Evolutionary conservation across 2,888 invertebrate genomes (phyloP).

Genomic region (Hemicrepidius hirtus): DNA sequence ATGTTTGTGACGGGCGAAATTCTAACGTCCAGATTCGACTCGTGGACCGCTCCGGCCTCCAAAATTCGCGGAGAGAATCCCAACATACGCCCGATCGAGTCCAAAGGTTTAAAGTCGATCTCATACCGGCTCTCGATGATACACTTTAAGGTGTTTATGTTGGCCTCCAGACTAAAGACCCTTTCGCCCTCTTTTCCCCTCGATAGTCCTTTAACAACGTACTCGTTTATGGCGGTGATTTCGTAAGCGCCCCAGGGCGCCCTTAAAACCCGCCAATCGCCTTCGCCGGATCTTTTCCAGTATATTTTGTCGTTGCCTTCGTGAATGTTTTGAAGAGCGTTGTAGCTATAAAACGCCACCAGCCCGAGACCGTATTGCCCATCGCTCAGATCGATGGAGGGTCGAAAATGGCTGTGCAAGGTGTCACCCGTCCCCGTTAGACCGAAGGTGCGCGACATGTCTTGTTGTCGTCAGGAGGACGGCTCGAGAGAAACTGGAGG

Average conservation of each 20-base stretch:
- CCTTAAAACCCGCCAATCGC: too few relatives aligned
- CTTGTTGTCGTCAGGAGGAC: too few relatives aligned
- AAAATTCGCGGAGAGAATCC: conserved; percentile 35
- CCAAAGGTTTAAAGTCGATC: conserved; percentile 40
- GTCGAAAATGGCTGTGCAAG: conserved; percentile 1
- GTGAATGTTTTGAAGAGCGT: conserved; percentile 64
- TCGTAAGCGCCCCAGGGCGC: too few relatives aligned
- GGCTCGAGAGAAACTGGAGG: conserved; percentile 50
- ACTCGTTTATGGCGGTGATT: too few relatives aligned
- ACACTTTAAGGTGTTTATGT: conserved; percentile 38
- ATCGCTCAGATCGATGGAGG: background rate
- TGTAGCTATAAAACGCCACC: background rate
- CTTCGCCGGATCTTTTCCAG: conserved; percentile 29
- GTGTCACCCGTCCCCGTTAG: too few relatives aligned
- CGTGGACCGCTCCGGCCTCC: conserved; percentile 38
- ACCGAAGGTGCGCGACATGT: too few relatives aligned
- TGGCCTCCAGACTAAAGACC: too few relatives aligned
- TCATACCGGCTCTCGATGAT: conserved; percentile 43
- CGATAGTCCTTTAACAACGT: too few relatives aligned
- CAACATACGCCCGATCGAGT: conserved; percentile 43
- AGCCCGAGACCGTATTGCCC: background rate
- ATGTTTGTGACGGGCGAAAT: conserved; percentile 33
- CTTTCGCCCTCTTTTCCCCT: too few relatives aligned
- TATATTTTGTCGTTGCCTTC: conserved; percentile 63
- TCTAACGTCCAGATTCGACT: conserved; percentile 53